Base-by-base conservation (phyloP, 2,888 invertebrate species). In the Andrena flavipes region DNA sequence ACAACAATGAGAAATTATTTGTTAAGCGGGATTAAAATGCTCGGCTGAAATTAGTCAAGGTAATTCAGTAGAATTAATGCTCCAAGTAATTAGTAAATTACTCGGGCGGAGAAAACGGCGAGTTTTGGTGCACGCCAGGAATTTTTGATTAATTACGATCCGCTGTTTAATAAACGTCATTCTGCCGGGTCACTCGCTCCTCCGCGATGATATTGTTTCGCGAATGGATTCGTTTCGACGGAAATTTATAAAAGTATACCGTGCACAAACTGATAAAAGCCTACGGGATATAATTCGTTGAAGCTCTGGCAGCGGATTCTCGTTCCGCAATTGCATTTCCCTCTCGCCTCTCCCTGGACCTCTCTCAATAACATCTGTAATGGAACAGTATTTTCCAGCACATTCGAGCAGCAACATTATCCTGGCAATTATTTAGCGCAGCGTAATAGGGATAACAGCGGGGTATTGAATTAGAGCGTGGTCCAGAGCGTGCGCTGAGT, bases 271-370 rank as follows among this genome's bases (percentile, higher is more conserved):
- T 56, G 23, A 26, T 56, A 56, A 56, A 56, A 26, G 56, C 56
- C 3, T 10, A 56, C 56, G 56, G 23, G 56, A 56, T 56, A 72
- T 85, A 75, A 84, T 84, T 85, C 16, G 42, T 16, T 16, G 42
- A 42, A 42, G 42, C 42, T 16, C 42, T 73, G 67, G 26, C 51
- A 26, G 33, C 29, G 49, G 20, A 20, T 82, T 82, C 78, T 67
- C 82, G 72, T 82, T 67, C 56, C 69, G 56, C 69, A 65, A 70
- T 82, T 85, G 73, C 78, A 84, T 84, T 85, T 56, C 69, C 33
- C 68, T 60, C 71, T 64, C 71, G 42, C 5, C 42, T 16, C 42
- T 42, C 42, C 5, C 13, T 42, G 42, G 42, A 42, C 5, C 42
- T 42, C 42, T 26, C 8, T 8, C 20, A 84, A 84, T 80, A 84